A percentile compares a stretch with the other conserved stretches of the same genome.
Conservation (phyloP, 2,797 vertebrate species). For the Rhadinocentrus ornatus region DNA sequence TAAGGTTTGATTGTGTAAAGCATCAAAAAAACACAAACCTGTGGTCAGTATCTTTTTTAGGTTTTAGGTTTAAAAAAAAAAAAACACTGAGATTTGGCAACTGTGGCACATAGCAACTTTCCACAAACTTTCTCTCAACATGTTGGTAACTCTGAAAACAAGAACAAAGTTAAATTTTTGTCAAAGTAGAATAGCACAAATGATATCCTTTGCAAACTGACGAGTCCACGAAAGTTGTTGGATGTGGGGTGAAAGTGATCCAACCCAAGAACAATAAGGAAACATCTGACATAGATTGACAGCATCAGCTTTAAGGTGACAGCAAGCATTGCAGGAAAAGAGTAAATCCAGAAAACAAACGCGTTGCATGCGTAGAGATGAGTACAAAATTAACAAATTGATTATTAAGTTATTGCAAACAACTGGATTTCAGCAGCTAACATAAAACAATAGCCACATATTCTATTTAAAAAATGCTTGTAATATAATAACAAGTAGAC, state of each 20-base stretch:
- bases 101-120: neutral
- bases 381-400: too few relatives aligned
- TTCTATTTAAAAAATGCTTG: neutral
- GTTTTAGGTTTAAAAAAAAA: neutral
- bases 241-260: neutral
- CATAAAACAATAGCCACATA: neutral
- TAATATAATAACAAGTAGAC: neutral
- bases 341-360: neutral
- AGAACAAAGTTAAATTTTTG: constrained; percentile 42
- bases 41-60: neutral
- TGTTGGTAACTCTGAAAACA: constrained; percentile 4
- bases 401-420: too few relatives aligned
- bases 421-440: neutral
- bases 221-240: neutral
- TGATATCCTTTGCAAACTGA: neutral
- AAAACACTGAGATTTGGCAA: constrained; percentile 40
- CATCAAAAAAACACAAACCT: neutral
- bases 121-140: neutral
- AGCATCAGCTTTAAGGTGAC: neutral
- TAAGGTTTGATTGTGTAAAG: neutral
- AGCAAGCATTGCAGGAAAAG: neutral
- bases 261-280: neutral
- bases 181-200: constrained; percentile 8
- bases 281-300: neutral
- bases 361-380: too few relatives aligned